Conservation (phyloP, 2,797 vertebrate species). For the Pseudopleuronectes americanus region DNA sequence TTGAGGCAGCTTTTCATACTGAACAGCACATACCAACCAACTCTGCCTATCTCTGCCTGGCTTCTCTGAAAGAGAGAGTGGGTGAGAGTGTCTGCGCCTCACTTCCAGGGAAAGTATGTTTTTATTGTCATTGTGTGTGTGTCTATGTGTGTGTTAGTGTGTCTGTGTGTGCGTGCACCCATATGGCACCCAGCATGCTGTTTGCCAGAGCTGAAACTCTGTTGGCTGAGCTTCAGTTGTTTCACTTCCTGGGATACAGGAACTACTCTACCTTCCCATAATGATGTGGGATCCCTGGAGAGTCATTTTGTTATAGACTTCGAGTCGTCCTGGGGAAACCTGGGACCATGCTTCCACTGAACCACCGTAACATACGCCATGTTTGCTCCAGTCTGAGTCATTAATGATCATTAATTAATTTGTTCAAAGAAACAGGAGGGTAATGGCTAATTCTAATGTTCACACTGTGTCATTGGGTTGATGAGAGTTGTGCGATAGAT, state of each 20-base stretch:
- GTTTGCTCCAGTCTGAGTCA: neutral
- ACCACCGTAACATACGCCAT: neutral
- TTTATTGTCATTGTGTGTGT: slow-evolving; percentile 18
- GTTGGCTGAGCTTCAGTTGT: slow-evolving; percentile 21
- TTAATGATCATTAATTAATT: neutral
- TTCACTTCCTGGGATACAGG: slow-evolving; percentile 22
- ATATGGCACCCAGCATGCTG: slow-evolving; percentile 27
- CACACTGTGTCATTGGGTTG: too few species aligned
- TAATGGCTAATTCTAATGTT: neutral
- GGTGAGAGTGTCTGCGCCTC: slow-evolving; percentile 37
- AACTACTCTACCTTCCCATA: slow-evolving; percentile 4
- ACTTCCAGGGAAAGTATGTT: slow-evolving; percentile 35
- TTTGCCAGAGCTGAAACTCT: slow-evolving; percentile 22
- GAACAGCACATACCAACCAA: too few species aligned
- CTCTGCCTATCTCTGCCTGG: slow-evolving; percentile 34
- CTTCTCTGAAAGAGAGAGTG: slow-evolving; percentile 35
- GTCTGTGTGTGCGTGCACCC: neutral
- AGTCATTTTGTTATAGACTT: neutral
- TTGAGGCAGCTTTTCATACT: slow-evolving; percentile 17
- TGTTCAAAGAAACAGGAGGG: neutral
- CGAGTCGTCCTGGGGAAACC: neutral
- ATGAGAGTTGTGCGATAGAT: neutral
- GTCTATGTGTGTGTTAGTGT: slow-evolving; percentile 5
- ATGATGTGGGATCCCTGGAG: slow-evolving; percentile 6
- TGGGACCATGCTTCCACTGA: neutral